Conservation (phyloP, 2,113 vertebrate species). For the Leucoraja erinaceus region DNA sequence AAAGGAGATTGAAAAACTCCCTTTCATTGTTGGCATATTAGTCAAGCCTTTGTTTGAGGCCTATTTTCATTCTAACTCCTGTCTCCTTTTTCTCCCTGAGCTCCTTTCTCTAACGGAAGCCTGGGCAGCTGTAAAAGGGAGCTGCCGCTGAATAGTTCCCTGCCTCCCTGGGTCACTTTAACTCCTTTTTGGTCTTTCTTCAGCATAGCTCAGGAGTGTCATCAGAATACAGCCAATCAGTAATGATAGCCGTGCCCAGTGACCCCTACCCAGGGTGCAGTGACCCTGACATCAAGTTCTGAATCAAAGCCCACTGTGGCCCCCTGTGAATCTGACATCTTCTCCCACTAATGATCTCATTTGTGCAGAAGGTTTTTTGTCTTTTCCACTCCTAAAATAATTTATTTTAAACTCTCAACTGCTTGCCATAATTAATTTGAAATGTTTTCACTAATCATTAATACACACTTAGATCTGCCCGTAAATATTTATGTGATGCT, state of each 20-base stretch:
- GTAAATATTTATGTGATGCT: slow-evolving; percentile 34
- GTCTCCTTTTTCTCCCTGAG: not conserved
- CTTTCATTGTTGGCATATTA: slow-evolving; percentile 26
- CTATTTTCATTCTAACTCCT: not conserved
- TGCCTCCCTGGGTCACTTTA: slow-evolving; percentile 12
- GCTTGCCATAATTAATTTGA: slow-evolving; percentile 30
- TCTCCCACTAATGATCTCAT: slow-evolving; percentile 32
- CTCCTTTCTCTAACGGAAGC: not conserved
- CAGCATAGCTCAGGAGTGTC: slow-evolving; percentile 28
- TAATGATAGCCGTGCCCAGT: slow-evolving; percentile 13
- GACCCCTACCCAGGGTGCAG: slow-evolving; percentile 8
- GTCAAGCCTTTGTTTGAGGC: slow-evolving; percentile 21
- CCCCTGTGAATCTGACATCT: slow-evolving; percentile 16
- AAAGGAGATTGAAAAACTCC: slow-evolving; percentile 12
- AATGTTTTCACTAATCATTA: slow-evolving; percentile 38
- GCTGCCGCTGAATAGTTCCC: slow-evolving; percentile 31
- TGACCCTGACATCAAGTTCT: slow-evolving; percentile 33
- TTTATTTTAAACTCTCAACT: slow-evolving; percentile 9
- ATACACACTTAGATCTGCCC: slow-evolving; percentile 8
- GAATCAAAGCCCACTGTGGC: slow-evolving; percentile 11
- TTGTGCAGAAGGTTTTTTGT: slow-evolving; percentile 32
- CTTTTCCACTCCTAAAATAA: slow-evolving; percentile 18
- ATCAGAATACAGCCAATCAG: slow-evolving; percentile 37
- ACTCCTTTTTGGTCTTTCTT: slow-evolving; percentile 36
- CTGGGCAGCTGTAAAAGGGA: slow-evolving; percentile 32